These are phyloP conservation scores for Drosophila auraria DNA, from an alignment of 1,140 invertebrate genomes.

Conservation along the genomic window DNA sequence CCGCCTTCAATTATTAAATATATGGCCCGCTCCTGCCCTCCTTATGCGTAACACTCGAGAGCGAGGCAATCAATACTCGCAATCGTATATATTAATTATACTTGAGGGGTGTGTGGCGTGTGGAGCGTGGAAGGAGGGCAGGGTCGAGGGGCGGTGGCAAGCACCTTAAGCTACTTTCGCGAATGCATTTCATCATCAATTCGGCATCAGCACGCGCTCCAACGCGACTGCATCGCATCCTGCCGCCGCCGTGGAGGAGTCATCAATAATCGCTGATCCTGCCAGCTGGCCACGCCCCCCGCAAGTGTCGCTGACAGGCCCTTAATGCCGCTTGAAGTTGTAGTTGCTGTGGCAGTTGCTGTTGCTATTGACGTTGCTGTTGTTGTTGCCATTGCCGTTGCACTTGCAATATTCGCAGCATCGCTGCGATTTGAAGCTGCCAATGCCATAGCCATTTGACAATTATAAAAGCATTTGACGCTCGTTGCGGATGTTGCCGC, in stretches of 20 bases:
- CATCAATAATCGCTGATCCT: slow-evolving; percentile 83
- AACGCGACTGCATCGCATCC: slow-evolving; percentile 30
- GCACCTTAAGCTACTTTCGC: slow-evolving; percentile 81
- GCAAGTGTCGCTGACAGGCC: slow-evolving; percentile 79
- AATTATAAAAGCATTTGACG: slow-evolving; percentile 83
- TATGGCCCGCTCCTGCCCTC: background rate
- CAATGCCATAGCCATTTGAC: slow-evolving; percentile 78
- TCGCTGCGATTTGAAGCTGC: slow-evolving; percentile 46
- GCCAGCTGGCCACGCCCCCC: slow-evolving; percentile 57
- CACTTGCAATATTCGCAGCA: slow-evolving; percentile 63
- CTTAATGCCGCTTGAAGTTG: slow-evolving; percentile 31
- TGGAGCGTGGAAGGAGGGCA: no score
- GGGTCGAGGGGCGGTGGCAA: slow-evolving; percentile 12
- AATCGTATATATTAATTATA: slow-evolving; percentile 45
- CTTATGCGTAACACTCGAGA: slow-evolving; percentile 25
- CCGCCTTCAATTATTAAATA: slow-evolving; percentile 20
- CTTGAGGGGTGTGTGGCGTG: slow-evolving; percentile 4
- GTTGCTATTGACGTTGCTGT: slow-evolving; percentile 10
- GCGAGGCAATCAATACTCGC: slow-evolving; percentile 32
- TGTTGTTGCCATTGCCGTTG: slow-evolving; percentile 28
- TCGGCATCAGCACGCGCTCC: slow-evolving; percentile 74
- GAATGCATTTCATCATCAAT: slow-evolving; percentile 83
- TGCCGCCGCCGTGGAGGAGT: slow-evolving; percentile 51
- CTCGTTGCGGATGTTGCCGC: slow-evolving; percentile 36
- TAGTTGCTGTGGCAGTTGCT: no score